phyloP scores from a whole-genome alignment of 2,888 invertebrate species.

The Trichopoda pennipes region DNA sequence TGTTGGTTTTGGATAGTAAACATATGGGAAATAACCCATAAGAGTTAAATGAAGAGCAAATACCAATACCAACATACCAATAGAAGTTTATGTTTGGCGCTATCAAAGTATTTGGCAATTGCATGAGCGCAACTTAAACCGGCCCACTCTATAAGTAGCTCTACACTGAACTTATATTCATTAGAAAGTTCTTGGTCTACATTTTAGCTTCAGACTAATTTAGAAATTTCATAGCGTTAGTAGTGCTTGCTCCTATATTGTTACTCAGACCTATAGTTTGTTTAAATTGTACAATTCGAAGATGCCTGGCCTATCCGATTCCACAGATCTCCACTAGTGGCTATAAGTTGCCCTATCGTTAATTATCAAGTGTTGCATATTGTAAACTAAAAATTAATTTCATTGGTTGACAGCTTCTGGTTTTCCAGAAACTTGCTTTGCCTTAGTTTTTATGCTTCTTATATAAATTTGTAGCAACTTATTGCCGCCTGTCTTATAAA shows the following conservation, averaged over 20 bases:
- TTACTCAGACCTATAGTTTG: too few species aligned
- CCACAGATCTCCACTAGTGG: too few species aligned
- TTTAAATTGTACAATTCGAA: too few species aligned
- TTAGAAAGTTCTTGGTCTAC: conserved; percentile 95
- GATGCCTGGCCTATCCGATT: too few species aligned
- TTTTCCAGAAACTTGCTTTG: too few species aligned
- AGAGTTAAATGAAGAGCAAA: conserved; percentile 95
- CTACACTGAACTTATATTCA: conserved; percentile 96
- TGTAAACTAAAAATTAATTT: too few species aligned
- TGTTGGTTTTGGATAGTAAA: conserved; percentile 94
- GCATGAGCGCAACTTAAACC: conserved; percentile 97
- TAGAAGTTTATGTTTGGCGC: conserved; percentile 81
- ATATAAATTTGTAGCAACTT: too few species aligned
- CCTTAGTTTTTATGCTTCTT: too few species aligned
- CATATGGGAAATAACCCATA: conserved; percentile 90
- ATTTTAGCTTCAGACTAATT: conserved; percentile 91
- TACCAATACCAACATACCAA: conserved; percentile 93
- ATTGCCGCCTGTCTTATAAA: too few species aligned
- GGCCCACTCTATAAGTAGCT: conserved; percentile 98
- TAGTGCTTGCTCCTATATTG: not conserved
- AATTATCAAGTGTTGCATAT: too few species aligned
- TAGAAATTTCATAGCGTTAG: conserved; percentile 83
- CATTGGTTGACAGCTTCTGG: too few species aligned
- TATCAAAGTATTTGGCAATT: conserved; percentile 87
- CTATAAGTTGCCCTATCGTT: too few species aligned